Evolutionary conservation across 2,113 vertebrate genomes (phyloP).

Genomic region (Brachyhypopomus occidentalis): DNA sequence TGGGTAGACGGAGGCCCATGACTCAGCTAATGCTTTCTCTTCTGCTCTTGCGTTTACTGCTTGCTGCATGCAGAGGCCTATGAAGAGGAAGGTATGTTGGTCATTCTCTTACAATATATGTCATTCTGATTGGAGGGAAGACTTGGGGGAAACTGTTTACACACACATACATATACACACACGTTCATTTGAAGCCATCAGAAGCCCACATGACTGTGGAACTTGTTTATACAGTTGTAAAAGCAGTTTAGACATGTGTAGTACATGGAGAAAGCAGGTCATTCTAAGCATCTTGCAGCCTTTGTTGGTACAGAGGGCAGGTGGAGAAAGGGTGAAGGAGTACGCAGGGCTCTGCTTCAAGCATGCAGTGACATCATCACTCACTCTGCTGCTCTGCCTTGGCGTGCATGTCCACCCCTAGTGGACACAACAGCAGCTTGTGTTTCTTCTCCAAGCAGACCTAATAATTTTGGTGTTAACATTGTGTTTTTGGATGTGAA

Average conservation of each 20-base stretch:
- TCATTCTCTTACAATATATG: slow-evolving; percentile 56
- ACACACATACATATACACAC: neutral
- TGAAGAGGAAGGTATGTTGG: slow-evolving; percentile 79
- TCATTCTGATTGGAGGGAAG: slow-evolving; percentile 50
- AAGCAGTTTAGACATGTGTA: neutral
- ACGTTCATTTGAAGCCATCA: too few relatives aligned
- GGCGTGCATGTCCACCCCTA: slow-evolving; percentile 68
- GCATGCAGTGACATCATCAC: slow-evolving; percentile 17
- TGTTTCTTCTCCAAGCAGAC: slow-evolving; percentile 66
- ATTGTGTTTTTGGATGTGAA: slow-evolving; percentile 56
- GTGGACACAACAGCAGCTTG: slow-evolving; percentile 74
- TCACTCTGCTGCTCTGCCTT: slow-evolving; percentile 69
- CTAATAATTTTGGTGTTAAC: slow-evolving; percentile 63
- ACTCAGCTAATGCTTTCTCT: slow-evolving; percentile 68
- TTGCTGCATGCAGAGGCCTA: slow-evolving; percentile 81
- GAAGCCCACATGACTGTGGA: too few relatives aligned
- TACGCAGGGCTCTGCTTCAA: slow-evolving; percentile 60
- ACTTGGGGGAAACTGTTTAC: slow-evolving; percentile 10
- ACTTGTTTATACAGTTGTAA: neutral
- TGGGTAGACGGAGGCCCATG: slow-evolving; percentile 17
- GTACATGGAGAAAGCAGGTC: neutral
- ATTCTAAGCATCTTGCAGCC: neutral
- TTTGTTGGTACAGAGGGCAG: neutral
- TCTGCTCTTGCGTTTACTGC: slow-evolving; percentile 77
- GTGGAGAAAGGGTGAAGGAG: slow-evolving; percentile 53